Percentiles rank a stretch among this genome's conserved stretches.
phyloP scores from a whole-genome alignment of 2,888 invertebrate genomes.

The Reticulitermes lucifugus region DNA sequence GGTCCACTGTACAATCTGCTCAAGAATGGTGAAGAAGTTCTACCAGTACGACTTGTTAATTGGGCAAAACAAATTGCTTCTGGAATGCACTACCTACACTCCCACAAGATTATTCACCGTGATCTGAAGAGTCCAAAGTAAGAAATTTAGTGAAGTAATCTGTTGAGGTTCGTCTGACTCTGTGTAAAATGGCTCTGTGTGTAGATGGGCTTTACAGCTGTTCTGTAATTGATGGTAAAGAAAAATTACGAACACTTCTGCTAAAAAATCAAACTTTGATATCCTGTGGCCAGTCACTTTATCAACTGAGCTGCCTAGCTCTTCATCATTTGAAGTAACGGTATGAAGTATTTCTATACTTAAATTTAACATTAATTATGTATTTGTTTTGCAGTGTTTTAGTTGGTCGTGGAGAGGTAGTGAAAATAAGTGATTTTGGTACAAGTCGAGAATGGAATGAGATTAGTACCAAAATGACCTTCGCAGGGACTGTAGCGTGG shows the following conservation, averaged over 20 bases:
- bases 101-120: constrained; percentile 96
- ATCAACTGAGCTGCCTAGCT: too few species aligned
- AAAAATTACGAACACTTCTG: too few species aligned
- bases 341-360: too few species aligned
- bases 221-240: too few species aligned
- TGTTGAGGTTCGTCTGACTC: too few species aligned
- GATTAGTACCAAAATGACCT: constrained; percentile 96
- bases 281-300: too few species aligned
- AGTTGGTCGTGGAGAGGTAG: constrained; percentile 80
- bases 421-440: constrained; percentile 99
- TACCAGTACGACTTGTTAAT: constrained; percentile 86
- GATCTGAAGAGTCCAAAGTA: constrained; percentile 99
- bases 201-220: too few species aligned
- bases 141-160: constrained; percentile 60
- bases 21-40: constrained; percentile 83
- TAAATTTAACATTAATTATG: not conserved
- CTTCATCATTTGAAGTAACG: too few species aligned
- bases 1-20: constrained; percentile 95
- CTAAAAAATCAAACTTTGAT: too few species aligned
- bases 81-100: constrained; percentile 97
- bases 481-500: constrained; percentile 98
- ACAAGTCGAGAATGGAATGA: constrained; percentile 96
- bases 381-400: constrained; percentile 74
- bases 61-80: constrained; percentile 97
- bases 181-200: too few species aligned